Evolutionary conservation across 2,797 vertebrate species (phyloP).

Genomic region (Chiloscyllium punctatum): DNA sequence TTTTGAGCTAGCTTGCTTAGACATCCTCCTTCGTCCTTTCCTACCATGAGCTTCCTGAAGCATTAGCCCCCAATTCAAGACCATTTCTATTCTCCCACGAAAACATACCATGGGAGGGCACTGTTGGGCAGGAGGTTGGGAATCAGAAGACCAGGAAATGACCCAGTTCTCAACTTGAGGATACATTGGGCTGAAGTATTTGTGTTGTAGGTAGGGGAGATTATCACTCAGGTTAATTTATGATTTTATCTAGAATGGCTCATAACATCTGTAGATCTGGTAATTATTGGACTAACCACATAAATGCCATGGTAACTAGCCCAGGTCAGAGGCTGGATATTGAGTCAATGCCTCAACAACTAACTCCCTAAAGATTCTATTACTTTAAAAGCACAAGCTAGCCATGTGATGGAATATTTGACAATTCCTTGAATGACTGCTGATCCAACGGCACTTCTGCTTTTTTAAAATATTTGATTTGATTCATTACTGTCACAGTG

Average conservation of each 20-base stretch:
- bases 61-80: not conserved
- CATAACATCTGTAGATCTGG: not conserved
- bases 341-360: not conserved
- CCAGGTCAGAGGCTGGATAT: not conserved
- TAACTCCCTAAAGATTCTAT: not conserved
- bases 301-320: not conserved
- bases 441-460: not conserved
- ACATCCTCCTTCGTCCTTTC: not conserved
- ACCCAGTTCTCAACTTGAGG: not conserved
- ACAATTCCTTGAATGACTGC: not conserved
- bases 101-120: not conserved
- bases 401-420: not conserved
- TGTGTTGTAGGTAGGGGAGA: not conserved
- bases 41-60: not conserved
- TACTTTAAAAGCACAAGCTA: not conserved
- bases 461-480: too few relatives aligned
- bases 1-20: not conserved
- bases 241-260: not conserved
- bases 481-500: too few relatives aligned
- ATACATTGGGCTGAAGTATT: not conserved
- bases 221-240: not conserved
- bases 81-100: too few relatives aligned
- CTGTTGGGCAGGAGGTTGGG: not conserved
- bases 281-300: not conserved
- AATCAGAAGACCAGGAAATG: not conserved